Evolutionary conservation across 2,888 invertebrate species (phyloP).

Genomic region (Parapristionchus giblindavisi): DNA sequence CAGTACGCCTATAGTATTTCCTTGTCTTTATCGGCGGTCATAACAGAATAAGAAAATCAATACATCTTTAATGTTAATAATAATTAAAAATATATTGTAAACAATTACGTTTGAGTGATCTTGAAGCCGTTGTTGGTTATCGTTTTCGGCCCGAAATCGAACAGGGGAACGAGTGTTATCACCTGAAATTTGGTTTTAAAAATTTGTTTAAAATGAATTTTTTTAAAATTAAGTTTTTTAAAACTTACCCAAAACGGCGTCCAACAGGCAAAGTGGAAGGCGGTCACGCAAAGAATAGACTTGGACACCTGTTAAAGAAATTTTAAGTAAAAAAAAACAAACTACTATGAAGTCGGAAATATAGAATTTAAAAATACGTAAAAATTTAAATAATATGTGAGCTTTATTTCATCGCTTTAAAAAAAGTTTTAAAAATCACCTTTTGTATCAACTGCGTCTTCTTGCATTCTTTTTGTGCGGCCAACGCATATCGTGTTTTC

Average conservation of each 20-base stretch:
- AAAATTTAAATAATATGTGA: background rate
- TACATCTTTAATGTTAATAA: background rate
- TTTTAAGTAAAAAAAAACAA: too few species aligned
- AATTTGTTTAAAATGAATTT: too few species aligned
- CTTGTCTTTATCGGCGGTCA: conserved; percentile 9
- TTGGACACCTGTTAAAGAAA: conserved; percentile 49
- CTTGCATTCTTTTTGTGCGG: conserved; percentile 39
- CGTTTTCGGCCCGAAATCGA: too few species aligned
- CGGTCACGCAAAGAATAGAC: conserved; percentile 45
- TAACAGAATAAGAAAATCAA: conserved; percentile 23
- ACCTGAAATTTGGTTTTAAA: too few species aligned
- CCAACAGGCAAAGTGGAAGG: conserved; percentile 47
- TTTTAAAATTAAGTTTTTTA: background rate
- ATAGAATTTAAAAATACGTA: background rate
- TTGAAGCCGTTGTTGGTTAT: too few species aligned
- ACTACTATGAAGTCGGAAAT: too few species aligned
- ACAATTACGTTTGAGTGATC: too few species aligned
- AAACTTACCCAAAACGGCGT: conserved; percentile 44
- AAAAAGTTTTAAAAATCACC: conserved; percentile 33
- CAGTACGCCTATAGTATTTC: background rate
- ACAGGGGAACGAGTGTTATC: too few species aligned
- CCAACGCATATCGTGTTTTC: conserved; percentile 40
- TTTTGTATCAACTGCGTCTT: conserved; percentile 47
- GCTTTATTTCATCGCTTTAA: background rate
- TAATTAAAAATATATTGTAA: background rate